Percentiles rank a stretch among this genome's conserved stretches.
phyloP scores from a whole-genome alignment of 1,140 invertebrate species.

The Fopius arisanus region DNA sequence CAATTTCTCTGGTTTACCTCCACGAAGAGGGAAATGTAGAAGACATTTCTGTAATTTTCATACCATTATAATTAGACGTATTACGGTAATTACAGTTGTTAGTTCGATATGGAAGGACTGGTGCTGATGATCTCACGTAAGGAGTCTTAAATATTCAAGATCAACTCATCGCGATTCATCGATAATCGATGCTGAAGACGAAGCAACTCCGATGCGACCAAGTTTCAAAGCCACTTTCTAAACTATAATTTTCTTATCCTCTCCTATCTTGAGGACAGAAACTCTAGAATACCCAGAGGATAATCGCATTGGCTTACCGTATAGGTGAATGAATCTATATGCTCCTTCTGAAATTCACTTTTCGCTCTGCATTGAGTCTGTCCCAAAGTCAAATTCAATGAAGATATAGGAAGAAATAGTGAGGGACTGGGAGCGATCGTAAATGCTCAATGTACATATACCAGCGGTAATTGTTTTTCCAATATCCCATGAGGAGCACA shows the following conservation, averaged over 20 bases:
- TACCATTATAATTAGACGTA: too few relatives aligned
- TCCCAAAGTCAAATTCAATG: not conserved
- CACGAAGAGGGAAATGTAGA: too few relatives aligned
- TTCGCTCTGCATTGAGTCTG: not conserved
- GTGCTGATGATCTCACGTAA: not conserved
- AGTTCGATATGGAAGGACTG: not conserved
- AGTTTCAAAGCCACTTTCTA: not conserved
- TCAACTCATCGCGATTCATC: not conserved
- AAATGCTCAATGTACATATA: too few relatives aligned
- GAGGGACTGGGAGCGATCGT: not conserved
- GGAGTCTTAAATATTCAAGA: not conserved
- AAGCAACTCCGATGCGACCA: too few relatives aligned
- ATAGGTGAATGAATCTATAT: not conserved
- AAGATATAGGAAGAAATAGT: not conserved
- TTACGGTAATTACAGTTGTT: not conserved
- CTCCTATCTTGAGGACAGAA: too few relatives aligned
- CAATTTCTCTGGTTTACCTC: too few relatives aligned
- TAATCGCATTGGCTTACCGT: not conserved
- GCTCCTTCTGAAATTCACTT: not conserved
- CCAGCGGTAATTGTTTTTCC: slow-evolving; percentile 25
- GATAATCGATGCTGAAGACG: not conserved
- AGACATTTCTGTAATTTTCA: too few relatives aligned
- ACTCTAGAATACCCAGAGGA: not conserved
- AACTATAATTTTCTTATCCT: not conserved
- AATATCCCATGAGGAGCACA: slow-evolving; percentile 9